Percentiles rank a stretch among this genome's conserved stretches.
Evolutionary conservation across 2,113 vertebrate species (phyloP).

Genomic region (Excalfactoria chinensis): DNA sequence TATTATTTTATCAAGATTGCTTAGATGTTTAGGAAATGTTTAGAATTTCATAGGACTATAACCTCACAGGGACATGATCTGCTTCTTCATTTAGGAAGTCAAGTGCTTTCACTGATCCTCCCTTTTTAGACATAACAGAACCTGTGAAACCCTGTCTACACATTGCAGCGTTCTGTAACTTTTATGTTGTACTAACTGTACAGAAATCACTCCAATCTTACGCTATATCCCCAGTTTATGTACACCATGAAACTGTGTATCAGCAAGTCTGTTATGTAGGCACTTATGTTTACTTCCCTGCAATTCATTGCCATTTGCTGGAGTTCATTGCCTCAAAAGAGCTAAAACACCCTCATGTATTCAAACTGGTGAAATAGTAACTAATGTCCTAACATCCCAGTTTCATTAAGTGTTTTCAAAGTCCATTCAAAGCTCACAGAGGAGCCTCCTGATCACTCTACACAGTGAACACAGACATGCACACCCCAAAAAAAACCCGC

Average conservation of each 20-base stretch:
- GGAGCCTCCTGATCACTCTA: neutral
- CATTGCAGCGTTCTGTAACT: neutral
- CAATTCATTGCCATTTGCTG: neutral
- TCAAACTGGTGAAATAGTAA: neutral
- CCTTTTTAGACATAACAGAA: neutral
- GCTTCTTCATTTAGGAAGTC: neutral
- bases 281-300: neutral
- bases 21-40: neutral
- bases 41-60: neutral
- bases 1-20: neutral
- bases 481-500: neutral
- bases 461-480: accelerated
- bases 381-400: neutral
- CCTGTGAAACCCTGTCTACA: neutral
- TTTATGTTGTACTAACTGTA: neutral
- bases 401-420: neutral
- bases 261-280: neutral
- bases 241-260: neutral
- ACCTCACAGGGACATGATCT: neutral
- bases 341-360: neutral
- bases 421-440: neutral
- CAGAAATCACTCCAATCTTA: neutral
- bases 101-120: neutral
- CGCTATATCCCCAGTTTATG: neutral
- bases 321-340: neutral